A percentile compares a stretch with the other conserved stretches of the same genome.
Evolutionary conservation across 1,140 invertebrate species (phyloP).

Genomic region (Carposina sasakii): DNA sequence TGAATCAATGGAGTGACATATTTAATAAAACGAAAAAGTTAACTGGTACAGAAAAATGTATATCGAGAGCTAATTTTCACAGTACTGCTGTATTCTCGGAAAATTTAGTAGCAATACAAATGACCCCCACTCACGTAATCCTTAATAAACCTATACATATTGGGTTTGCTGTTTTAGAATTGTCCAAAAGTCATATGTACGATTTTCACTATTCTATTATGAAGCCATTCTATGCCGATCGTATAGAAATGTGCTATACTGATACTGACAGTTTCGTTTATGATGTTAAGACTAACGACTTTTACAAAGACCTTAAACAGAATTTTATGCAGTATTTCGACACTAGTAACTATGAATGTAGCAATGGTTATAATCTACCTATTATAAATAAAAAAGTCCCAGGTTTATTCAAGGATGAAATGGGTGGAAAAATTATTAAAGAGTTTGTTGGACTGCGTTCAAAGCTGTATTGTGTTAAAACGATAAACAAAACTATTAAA

Average conservation of each 20-base stretch:
- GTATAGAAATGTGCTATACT: constrained; percentile 26
- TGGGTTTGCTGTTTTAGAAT: no score
- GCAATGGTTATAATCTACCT: constrained; percentile 25
- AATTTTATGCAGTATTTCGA: constrained; percentile 34
- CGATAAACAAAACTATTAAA: constrained; percentile 13
- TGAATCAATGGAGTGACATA: no score
- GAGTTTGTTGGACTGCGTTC: constrained; percentile 38
- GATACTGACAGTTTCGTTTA: constrained; percentile 65
- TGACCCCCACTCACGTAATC: no score
- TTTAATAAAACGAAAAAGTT: no score
- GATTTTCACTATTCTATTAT: constrained; percentile 46
- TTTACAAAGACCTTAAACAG: constrained; percentile 54
- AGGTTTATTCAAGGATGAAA: constrained; percentile 39
- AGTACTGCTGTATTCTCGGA: no score
- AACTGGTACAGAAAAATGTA: no score
- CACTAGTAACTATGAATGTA: constrained; percentile 32
- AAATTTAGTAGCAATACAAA: no score
- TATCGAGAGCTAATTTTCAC: no score
- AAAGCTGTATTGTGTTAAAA: constrained; percentile 26
- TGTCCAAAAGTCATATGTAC: no score
- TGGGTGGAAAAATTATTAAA: constrained; percentile 27
- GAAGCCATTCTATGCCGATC: constrained; percentile 16
- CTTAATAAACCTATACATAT: no score
- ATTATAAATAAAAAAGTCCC: constrained; percentile 32
- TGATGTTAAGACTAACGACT: constrained; percentile 47